These are phyloP conservation scores for Cynoglossus semilaevis DNA, from an alignment of 2,113 vertebrate genomes.

Conservation along the genomic window DNA sequence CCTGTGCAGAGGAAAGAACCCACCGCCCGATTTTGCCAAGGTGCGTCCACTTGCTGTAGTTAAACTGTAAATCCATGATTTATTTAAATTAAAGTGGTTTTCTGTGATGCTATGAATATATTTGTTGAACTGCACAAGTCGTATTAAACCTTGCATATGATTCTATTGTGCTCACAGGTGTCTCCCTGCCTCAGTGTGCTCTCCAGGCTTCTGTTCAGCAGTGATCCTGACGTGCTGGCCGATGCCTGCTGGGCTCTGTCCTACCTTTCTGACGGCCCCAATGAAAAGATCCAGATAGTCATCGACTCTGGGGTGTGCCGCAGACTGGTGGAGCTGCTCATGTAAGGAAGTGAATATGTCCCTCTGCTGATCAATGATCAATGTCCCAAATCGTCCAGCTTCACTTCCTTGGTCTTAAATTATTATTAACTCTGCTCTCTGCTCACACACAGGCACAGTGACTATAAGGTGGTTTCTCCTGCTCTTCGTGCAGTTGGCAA, in stretches of 20 bases:
- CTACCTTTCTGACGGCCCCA: constrained; percentile 90
- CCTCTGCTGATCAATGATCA: not conserved
- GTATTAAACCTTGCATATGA: not conserved
- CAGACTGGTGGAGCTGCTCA: constrained; percentile 89
- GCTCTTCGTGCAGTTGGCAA: constrained; percentile 90
- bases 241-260: constrained; percentile 93
- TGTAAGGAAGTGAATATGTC: constrained; percentile 74
- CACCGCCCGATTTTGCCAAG: constrained; percentile 90
- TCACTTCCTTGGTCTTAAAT: too few relatives aligned
- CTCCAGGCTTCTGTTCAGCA: constrained; percentile 87
- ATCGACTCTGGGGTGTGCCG: constrained; percentile 92
- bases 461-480: constrained; percentile 92
- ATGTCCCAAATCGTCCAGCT: not conserved
- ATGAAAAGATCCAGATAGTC: constrained; percentile 93
- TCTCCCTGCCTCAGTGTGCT: constrained; percentile 88
- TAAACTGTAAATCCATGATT: not conserved
- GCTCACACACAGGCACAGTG: constrained; percentile 79
- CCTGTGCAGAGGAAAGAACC: constrained; percentile 91
- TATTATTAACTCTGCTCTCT: not conserved
- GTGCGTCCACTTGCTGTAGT: constrained; percentile 58
- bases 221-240: constrained; percentile 88
- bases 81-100: too few relatives aligned
- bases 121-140: too few relatives aligned
- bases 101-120: too few relatives aligned
- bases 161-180: constrained; percentile 72